Evolutionary conservation across 2,888 invertebrate species (phyloP).

Genomic region (Plagodis dolabraria): DNA sequence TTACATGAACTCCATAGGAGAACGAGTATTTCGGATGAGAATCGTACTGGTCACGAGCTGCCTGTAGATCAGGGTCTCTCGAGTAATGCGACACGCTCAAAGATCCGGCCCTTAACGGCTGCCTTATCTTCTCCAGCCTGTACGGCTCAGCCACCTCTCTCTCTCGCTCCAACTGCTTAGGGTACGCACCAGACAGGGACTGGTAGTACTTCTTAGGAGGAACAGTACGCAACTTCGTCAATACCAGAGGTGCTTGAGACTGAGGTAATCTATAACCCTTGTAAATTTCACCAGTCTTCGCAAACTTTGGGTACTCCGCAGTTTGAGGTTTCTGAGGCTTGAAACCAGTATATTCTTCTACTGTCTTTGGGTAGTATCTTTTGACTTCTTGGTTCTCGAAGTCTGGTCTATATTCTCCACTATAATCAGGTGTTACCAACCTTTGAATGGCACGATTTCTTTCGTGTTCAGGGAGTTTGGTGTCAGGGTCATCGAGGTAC

Average conservation of each 20-base stretch:
- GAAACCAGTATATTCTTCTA: slow-evolving; percentile 51
- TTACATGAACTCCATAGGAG: slow-evolving; percentile 72
- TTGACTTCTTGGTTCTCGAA: slow-evolving; percentile 19
- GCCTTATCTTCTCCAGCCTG: slow-evolving; percentile 45
- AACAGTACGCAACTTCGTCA: slow-evolving; percentile 24
- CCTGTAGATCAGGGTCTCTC: slow-evolving; percentile 35
- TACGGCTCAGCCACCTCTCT: slow-evolving; percentile 38
- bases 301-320: background rate
- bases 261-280: slow-evolving; percentile 17
- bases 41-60: slow-evolving; percentile 43
- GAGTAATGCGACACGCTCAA: slow-evolving; percentile 53
- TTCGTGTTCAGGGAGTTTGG: slow-evolving; percentile 67
- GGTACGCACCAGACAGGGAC: background rate
- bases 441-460: slow-evolving; percentile 52
- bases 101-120: slow-evolving; percentile 47
- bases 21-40: slow-evolving; percentile 60
- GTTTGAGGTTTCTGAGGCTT: slow-evolving; percentile 23
- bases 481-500: slow-evolving; percentile 71
- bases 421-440: slow-evolving; percentile 33
- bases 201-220: slow-evolving; percentile 24
- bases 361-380: slow-evolving; percentile 48
- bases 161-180: slow-evolving; percentile 10
- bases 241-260: slow-evolving; percentile 9
- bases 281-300: slow-evolving; percentile 3
- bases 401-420: slow-evolving; percentile 9